phyloP scores from a whole-genome alignment of 2,797 vertebrate species.

The Calcarius lapponicus region DNA sequence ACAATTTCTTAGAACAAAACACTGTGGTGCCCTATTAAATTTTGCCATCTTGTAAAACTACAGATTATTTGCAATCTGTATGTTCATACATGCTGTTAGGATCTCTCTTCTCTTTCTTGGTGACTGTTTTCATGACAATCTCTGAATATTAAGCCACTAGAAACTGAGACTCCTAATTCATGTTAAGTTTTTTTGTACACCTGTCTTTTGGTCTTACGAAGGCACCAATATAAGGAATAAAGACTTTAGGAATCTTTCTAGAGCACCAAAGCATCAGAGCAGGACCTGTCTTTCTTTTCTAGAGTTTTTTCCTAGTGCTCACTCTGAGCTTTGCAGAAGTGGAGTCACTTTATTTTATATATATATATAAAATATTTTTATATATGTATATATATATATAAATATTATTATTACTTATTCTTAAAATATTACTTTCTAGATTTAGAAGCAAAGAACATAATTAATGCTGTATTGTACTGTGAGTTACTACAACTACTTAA shows the following conservation, averaged over 20 bases:
- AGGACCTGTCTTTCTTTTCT: neutral
- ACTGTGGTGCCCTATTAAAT: neutral
- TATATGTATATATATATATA: too few relatives aligned
- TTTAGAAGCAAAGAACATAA: neutral
- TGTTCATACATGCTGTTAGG: neutral
- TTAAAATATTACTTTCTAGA: neutral
- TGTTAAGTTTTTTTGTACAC: neutral
- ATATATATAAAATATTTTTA: too few relatives aligned
- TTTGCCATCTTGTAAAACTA: neutral
- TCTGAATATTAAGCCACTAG: neutral
- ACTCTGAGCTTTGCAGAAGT: neutral
- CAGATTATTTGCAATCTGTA: neutral
- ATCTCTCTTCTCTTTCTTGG: neutral
- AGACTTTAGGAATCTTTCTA: neutral
- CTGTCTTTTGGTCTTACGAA: neutral
- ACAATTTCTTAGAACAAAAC: neutral
- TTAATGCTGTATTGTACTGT: neutral
- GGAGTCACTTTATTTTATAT: neutral
- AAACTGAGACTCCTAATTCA: rapidly evolving
- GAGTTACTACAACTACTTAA: neutral
- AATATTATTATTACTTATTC: neutral
- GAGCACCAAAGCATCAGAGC: neutral
- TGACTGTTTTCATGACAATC: neutral
- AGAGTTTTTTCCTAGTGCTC: neutral
- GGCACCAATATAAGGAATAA: neutral